Evolutionary conservation across 2,888 invertebrate species (phyloP).

Genomic region (Callyntrura sp.): DNA sequence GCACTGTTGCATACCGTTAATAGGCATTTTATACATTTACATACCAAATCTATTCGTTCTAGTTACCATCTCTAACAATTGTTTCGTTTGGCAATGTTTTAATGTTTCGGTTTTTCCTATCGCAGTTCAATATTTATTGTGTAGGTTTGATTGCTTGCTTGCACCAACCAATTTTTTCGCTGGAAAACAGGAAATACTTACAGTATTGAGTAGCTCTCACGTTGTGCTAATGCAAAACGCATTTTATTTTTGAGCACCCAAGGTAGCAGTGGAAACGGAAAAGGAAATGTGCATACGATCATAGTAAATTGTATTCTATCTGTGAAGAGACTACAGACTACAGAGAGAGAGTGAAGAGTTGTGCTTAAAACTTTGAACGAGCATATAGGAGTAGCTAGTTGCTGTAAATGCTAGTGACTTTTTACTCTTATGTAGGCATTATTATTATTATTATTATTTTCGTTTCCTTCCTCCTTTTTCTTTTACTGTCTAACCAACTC

Average conservation of each 20-base stretch:
- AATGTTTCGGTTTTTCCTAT: neutral
- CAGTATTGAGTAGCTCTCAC: neutral
- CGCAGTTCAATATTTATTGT: neutral
- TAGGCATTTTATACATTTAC: too few relatives aligned
- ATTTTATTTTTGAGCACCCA: neutral
- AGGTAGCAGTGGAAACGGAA: neutral
- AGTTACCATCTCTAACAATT: too few relatives aligned
- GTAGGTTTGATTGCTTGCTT: slow-evolving; percentile 1
- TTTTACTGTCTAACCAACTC: neutral
- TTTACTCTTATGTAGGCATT: slow-evolving; percentile 24
- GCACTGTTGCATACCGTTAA: too few relatives aligned
- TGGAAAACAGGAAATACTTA: neutral
- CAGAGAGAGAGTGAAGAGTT: slow-evolving; percentile 1
- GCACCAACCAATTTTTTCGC: slow-evolving; percentile 22
- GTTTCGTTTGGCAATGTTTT: too few relatives aligned
- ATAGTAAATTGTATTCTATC: neutral
- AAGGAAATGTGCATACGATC: neutral
- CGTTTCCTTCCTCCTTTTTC: slow-evolving; percentile 21
- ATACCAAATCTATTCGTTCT: too few relatives aligned
- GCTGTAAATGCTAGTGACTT: slow-evolving; percentile 46
- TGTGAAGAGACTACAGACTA: slow-evolving; percentile 21
- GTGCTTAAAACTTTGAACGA: neutral
- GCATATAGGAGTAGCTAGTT: neutral
- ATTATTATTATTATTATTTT: slow-evolving; percentile 20
- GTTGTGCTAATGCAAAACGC: neutral